phyloP scores from a whole-genome alignment of 2,888 invertebrate genomes.

The Oligia latruncula region DNA sequence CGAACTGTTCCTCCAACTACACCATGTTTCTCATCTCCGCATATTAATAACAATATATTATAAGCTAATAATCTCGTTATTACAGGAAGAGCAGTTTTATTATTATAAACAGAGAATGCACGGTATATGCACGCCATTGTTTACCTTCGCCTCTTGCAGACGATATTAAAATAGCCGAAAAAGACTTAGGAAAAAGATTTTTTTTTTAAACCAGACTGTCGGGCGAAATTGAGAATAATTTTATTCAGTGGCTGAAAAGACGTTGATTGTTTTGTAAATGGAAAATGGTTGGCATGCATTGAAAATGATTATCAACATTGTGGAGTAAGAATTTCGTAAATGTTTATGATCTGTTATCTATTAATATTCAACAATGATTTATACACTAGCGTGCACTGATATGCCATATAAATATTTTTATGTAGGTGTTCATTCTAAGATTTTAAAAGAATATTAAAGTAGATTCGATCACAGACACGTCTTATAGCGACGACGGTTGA shows the following conservation, averaged over 20 bases:
- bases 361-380: background rate
- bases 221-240: conserved; percentile 17
- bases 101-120: conserved; percentile 46
- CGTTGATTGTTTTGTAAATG: conserved; percentile 17
- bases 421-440: too few relatives aligned
- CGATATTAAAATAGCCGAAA: conserved; percentile 60
- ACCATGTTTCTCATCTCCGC: background rate
- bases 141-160: conserved; percentile 39
- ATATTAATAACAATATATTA: conserved; percentile 38
- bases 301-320: conserved; percentile 27
- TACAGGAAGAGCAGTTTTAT: conserved; percentile 41
- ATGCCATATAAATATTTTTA: too few relatives aligned
- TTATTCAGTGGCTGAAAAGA: conserved; percentile 7
- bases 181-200: conserved; percentile 31
- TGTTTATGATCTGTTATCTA: background rate
- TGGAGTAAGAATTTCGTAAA: background rate
- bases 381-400: background rate
- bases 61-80: conserved; percentile 46
- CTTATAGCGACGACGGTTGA: too few relatives aligned
- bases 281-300: conserved; percentile 17
- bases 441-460: too few relatives aligned
- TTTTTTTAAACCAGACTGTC: conserved; percentile 20
- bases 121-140: conserved; percentile 42
- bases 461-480: too few relatives aligned
- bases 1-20: background rate